phyloP scores from a whole-genome alignment of 2,113 vertebrate genomes.

The Thermophis baileyi region DNA sequence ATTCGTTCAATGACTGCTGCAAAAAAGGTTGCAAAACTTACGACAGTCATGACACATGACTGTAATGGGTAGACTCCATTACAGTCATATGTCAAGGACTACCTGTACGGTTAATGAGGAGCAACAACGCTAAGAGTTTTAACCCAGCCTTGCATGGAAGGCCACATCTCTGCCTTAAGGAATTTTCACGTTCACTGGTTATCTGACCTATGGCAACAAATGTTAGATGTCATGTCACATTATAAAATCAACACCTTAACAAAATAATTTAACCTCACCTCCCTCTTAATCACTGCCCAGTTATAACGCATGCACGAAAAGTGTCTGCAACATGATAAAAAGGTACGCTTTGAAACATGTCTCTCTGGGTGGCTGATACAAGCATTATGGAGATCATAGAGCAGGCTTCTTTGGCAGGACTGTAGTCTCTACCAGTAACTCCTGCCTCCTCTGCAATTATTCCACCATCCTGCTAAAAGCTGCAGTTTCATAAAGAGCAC shows the following conservation, averaged over 20 bases:
- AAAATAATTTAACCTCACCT: background rate
- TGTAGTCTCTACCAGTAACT: background rate
- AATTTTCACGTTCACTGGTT: background rate
- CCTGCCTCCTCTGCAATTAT: background rate
- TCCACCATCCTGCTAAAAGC: background rate
- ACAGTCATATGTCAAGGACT: background rate
- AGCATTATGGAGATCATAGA: background rate
- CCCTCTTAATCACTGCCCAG: background rate
- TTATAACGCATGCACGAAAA: background rate
- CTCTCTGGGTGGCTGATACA: background rate
- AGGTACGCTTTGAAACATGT: background rate
- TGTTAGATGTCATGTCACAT: background rate
- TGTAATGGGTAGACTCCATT: background rate
- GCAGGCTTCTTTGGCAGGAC: background rate
- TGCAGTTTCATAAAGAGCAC: background rate
- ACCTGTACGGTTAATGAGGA: background rate
- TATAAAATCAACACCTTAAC: background rate
- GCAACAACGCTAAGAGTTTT: background rate
- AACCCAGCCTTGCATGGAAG: background rate
- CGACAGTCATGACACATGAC: background rate
- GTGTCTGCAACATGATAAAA: background rate
- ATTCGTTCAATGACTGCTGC: background rate
- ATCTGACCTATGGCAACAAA: background rate
- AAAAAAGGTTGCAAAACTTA: background rate
- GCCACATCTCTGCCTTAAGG: background rate